These are phyloP conservation scores for Coranthus polyacanthus DNA, from an alignment of 2,797 vertebrate species.

Conservation along the genomic window DNA sequence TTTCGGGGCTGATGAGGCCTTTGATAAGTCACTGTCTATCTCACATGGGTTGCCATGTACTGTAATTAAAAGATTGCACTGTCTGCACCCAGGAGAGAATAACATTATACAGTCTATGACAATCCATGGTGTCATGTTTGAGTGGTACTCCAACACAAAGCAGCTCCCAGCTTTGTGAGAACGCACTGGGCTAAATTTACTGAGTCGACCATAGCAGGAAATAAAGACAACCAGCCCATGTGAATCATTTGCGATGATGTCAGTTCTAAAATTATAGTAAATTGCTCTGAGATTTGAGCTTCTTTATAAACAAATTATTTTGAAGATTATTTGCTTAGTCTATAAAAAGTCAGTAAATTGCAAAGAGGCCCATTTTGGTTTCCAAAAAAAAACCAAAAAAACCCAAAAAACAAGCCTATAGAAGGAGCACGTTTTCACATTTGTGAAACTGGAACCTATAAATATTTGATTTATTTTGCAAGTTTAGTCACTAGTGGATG, in stretches of 20 bases:
- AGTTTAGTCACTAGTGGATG: no score
- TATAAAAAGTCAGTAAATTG: no score
- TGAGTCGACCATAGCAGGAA: slow-evolving; percentile 26
- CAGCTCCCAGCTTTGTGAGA: slow-evolving; percentile 29
- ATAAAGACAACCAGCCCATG: slow-evolving; percentile 38
- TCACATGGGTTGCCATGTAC: slow-evolving; percentile 15
- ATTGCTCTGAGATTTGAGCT: not conserved
- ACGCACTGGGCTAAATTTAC: slow-evolving; percentile 36
- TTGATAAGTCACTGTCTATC: slow-evolving; percentile 52
- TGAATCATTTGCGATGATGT: slow-evolving; percentile 56
- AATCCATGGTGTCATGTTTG: slow-evolving; percentile 52
- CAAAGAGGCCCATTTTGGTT: no score
- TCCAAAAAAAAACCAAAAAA: no score
- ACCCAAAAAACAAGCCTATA: no score
- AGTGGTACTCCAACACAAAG: slow-evolving; percentile 48
- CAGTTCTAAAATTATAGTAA: slow-evolving; percentile 11
- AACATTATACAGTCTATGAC: slow-evolving; percentile 47
- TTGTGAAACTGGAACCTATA: no score
- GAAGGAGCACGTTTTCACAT: no score
- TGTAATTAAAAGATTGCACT: slow-evolving; percentile 66
- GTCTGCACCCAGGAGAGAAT: slow-evolving; percentile 49
- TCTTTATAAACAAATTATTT: not conserved
- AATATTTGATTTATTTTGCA: no score
- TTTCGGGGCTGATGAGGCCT: slow-evolving; percentile 34
- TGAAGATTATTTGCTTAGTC: no score